phyloP scores from a whole-genome alignment of 2,888 invertebrate genomes.

The Polydrusus tereticollis region DNA sequence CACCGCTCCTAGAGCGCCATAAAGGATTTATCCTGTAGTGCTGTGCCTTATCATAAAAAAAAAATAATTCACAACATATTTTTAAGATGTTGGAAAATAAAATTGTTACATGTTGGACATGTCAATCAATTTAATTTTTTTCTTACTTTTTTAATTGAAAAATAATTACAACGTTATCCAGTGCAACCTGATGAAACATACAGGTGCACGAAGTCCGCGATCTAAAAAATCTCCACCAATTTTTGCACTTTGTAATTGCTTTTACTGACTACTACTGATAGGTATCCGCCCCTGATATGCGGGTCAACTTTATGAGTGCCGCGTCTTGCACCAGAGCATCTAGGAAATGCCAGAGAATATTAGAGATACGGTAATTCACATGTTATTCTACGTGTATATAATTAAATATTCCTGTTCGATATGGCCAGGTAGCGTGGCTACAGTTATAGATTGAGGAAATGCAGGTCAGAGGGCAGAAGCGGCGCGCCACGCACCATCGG shows the following conservation, averaged over 20 bases:
- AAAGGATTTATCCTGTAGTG: no score
- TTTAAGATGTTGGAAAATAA: no score
- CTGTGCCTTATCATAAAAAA: no score
- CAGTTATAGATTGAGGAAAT: constrained; percentile 63
- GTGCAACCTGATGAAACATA: neutral
- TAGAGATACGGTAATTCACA: constrained; percentile 59
- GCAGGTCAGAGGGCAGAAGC: constrained; percentile 64
- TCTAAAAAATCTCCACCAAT: neutral
- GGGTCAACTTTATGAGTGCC: constrained; percentile 44
- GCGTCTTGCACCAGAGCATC: constrained; percentile 38
- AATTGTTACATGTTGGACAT: no score
- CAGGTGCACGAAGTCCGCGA: constrained; percentile 5
- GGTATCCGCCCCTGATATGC: constrained; percentile 39
- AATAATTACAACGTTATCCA: neutral
- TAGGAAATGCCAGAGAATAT: constrained; percentile 48
- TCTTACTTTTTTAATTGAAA: neutral
- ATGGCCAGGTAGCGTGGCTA: constrained; percentile 64
- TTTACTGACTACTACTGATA: constrained; percentile 24
- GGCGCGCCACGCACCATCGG: constrained; percentile 64
- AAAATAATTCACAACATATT: no score
- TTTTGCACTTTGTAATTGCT: constrained; percentile 20
- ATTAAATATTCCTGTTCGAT: constrained; percentile 61
- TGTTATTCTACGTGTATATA: constrained; percentile 56
- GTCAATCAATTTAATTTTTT: neutral
- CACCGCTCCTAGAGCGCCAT: no score